Base-by-base conservation (phyloP, 1,140 invertebrate genomes). In the Cyclargus thomasi region DNA sequence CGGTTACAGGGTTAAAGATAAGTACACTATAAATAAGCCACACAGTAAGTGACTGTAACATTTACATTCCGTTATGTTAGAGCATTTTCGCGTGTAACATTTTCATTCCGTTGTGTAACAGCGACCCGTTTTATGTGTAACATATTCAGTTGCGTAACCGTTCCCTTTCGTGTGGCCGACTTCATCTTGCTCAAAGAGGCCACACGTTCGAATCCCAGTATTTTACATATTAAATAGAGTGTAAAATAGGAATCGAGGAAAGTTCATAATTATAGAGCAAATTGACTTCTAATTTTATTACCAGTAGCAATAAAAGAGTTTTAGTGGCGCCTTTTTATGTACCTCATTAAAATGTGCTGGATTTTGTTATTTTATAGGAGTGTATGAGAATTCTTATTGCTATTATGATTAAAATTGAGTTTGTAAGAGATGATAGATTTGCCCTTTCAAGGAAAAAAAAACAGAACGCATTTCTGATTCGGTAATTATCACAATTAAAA, bases 221-320 rank as follows among this genome's bases (percentile, higher is more conserved):
- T 29, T 29, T 29, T 29, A 29, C 29, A 29, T 29, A 29, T 29
- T 29, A 29, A 29, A 29, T 29, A 8, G 29, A 29, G 29, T 29
- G 29, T 29, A 29, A 29, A 29, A 29, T 29, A 47, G 39, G 39
- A 47, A 47, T 47, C 14, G 29, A 29, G 29, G 39, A 47, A 47
- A 47, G 39, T 47, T 47, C 39, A 47, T 47, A 47, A 47, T 47
- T 47, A 47, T 16, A 47, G 39, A 47, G 39, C 39, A 47, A 47
- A 47, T 47, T 47, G 39, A 47, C 39, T 47, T 47, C 14, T 47
- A 47, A 47, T 47, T 47, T 47, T 47, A 47, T 47, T 47, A 47
- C 29, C 39, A 16, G 11, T 47, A 47, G 39, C 14, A 47, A 47
- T 47, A 47, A 47, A 47, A 47, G 39, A 47, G 39, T 47, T 47